phyloP scores from a whole-genome alignment of 2,888 invertebrate genomes.

The Epinotia demarniana region DNA sequence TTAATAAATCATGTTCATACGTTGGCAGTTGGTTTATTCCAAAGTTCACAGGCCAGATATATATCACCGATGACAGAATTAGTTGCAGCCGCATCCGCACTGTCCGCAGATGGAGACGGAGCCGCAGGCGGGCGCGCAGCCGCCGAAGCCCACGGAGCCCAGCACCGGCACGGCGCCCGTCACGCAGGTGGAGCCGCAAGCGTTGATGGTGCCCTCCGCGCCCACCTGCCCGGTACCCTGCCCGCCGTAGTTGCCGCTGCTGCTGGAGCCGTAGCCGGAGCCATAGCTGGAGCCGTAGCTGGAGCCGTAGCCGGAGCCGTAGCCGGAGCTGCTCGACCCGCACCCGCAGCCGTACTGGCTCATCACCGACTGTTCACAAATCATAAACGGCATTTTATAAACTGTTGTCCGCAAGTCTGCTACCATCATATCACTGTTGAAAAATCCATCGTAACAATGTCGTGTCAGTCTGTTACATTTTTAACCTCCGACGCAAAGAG shows the following conservation, averaged over 20 bases:
- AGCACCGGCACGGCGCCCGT: conserved; percentile 34
- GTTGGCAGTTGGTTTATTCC: no score
- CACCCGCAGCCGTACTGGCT: background rate
- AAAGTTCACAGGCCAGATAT: no score
- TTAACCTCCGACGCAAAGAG: no score
- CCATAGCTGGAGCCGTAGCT: conserved; percentile 2
- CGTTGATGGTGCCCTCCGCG: conserved; percentile 21
- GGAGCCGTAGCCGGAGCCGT: background rate
- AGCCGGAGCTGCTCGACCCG: background rate
- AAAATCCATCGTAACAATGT: no score
- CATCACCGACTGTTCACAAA: background rate
- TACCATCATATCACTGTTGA: no score
- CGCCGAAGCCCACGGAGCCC: conserved; percentile 22
- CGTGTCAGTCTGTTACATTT: no score
- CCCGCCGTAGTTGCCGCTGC: conserved; percentile 35
- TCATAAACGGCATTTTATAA: no score
- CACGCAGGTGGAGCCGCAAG: conserved; percentile 45
- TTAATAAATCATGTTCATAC: no score
- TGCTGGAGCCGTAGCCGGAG: background rate
- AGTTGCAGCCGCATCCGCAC: conserved; percentile 17
- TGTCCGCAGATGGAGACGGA: conserved; percentile 27
- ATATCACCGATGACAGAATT: no score
- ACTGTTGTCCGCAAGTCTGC: no score
- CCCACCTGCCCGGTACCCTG: conserved; percentile 18
- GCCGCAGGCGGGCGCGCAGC: conserved; percentile 31